Base-by-base conservation (phyloP, 2,113 vertebrate genomes). In the Archocentrus centrarchus region DNA sequence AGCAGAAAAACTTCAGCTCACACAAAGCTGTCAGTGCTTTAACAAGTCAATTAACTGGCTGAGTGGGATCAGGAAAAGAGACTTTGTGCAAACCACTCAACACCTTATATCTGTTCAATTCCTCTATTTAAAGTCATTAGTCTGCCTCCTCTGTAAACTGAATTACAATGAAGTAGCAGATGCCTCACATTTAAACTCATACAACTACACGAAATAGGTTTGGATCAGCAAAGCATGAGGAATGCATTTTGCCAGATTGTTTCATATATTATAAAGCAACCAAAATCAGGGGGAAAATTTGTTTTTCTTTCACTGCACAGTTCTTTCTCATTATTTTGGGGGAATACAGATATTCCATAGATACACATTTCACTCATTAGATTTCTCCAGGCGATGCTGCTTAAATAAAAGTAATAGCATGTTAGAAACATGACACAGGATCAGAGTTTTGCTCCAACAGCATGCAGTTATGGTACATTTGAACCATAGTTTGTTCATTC, bases 391-490 rank as follows among this genome's bases (percentile, higher is more conserved):
- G 39, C 24, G 17, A 7, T 37, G 53, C 44, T 39, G 70, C 37
- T 15, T 70, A 55, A 61, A 30, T 66, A 57, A 73, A 68, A 7
- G 20, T 1, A 18, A 24, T 58, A 53, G 30, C 20, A 13, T 59
- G 39, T 80, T 57, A 37, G 8, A 81, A 41, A 78, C 13, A 24
- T 60, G 62, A 68, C 22, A 59, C 60, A 64, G 27, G 61, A 55
- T 9, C 64, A 75, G 17, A 39, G 70, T 27, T 89, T 76, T 60
- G 78, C 75, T 78, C 66, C 53, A 53, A 53, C 66, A 62, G 60
- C 60, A 62, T 1, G 2, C 18, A 20, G 35, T 64, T 61, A 39
- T 35, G 4, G 11, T 59, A 63, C 7, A 59, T 15, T 41, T 77
- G 6, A 10, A 61, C 39, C 22, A 64, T n/a, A 57, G 76, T 59